These are phyloP conservation scores for Muscicapa striata DNA, from an alignment of 2,797 vertebrate species.

Conservation along the genomic window DNA sequence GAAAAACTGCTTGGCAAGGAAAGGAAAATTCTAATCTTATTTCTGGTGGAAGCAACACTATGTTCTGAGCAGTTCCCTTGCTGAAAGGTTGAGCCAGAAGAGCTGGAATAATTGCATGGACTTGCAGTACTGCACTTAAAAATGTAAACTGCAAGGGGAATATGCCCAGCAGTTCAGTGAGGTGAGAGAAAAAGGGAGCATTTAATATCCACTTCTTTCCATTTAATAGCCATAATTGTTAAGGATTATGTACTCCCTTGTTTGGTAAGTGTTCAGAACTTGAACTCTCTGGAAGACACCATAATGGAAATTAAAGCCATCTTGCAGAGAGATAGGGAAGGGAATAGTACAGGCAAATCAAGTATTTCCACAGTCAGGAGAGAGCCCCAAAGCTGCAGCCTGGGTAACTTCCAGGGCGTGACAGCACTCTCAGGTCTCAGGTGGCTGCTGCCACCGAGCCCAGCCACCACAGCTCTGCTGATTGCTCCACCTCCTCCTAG, in stretches of 20 bases:
- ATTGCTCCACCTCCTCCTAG: not conserved
- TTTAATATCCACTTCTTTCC: not conserved
- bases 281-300: not conserved
- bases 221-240: not conserved
- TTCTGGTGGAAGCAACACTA: not conserved
- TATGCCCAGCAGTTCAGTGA: not conserved
- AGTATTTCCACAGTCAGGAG: not conserved
- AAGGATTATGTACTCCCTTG: not conserved
- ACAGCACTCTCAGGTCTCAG: not conserved
- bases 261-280: not conserved
- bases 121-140: not conserved
- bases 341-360: not conserved
- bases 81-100: constrained; percentile 2
- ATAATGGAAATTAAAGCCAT: not conserved
- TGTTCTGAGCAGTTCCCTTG: constrained; percentile 5
- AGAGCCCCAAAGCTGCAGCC: not conserved
- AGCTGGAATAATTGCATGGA: not conserved
- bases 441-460: not conserved
- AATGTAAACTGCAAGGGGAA: not conserved
- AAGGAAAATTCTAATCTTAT: constrained; percentile 7
- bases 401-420: not conserved
- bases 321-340: not conserved
- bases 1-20: not conserved
- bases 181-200: not conserved
- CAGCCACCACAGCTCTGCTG: not conserved